phyloP scores from a whole-genome alignment of 2,797 vertebrate species.

The Paramormyrops hopkinsi region DNA sequence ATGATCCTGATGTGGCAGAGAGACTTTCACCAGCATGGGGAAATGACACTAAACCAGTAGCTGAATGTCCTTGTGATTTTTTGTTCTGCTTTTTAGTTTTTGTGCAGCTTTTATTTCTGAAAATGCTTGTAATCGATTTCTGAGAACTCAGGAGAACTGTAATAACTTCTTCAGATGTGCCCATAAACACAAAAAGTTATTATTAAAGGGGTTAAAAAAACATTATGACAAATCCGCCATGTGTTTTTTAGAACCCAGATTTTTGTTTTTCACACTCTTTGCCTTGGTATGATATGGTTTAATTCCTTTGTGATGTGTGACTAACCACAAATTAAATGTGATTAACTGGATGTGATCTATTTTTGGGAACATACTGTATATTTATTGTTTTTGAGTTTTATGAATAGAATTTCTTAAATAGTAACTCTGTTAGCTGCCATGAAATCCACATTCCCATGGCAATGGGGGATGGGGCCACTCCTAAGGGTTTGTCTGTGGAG shows the following conservation, averaged over 20 bases:
- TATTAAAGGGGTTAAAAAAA: not conserved
- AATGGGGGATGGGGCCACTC: not conserved
- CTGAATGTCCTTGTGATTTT: not conserved
- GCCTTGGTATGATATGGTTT: not conserved
- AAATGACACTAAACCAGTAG: not conserved
- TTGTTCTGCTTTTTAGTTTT: not conserved
- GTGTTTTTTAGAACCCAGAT: not conserved
- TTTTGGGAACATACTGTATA: not conserved
- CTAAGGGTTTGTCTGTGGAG: not conserved
- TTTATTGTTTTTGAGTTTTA: not conserved
- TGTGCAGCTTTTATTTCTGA: not conserved
- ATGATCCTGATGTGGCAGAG: not conserved
- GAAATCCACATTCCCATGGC: not conserved
- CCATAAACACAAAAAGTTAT: not conserved
- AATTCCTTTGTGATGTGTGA: not conserved
- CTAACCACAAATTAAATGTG: not conserved
- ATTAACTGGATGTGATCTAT: not conserved
- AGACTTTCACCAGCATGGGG: not conserved
- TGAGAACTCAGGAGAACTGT: not conserved
- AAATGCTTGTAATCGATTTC: not conserved
- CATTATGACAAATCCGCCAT: not conserved
- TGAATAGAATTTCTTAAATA: not conserved
- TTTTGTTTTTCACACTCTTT: not conserved
- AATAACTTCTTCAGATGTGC: not conserved
- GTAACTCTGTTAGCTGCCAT: not conserved